Percentiles rank a stretch among this genome's conserved stretches.
Evolutionary conservation across 2,797 vertebrate genomes (phyloP).

Genomic region (Macropus fuliginosus): DNA sequence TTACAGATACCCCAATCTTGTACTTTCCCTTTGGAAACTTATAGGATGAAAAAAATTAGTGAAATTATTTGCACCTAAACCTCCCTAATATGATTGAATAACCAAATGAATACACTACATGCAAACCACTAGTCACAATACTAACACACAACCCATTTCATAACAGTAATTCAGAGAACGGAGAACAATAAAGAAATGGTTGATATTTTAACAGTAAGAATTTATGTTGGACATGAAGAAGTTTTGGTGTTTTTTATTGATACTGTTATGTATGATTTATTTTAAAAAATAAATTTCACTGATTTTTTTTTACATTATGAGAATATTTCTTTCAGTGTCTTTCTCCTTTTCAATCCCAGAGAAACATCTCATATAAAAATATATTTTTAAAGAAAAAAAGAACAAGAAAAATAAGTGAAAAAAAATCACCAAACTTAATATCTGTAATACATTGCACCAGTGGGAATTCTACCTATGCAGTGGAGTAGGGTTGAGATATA

Average conservation of each 20-base stretch:
- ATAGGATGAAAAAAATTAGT: background rate
- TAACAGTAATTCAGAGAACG: background rate
- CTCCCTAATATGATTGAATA: background rate
- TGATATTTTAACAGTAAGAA: background rate
- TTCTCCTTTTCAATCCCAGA: background rate
- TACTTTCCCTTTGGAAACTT: background rate
- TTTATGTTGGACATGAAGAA: background rate
- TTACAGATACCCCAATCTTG: background rate
- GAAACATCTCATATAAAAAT: background rate
- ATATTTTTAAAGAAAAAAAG: background rate
- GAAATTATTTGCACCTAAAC: background rate
- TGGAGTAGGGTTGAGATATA: background rate
- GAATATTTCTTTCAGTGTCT: background rate
- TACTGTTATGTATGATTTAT: background rate
- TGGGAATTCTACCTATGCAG: background rate
- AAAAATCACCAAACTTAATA: background rate
- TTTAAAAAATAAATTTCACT: background rate
- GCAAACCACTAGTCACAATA: background rate
- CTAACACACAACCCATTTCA: background rate
- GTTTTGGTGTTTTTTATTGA: background rate
- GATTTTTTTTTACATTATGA: background rate
- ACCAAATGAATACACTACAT: background rate
- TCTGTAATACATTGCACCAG: background rate
- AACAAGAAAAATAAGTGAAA: background rate
- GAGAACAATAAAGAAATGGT: background rate